Evolutionary conservation across 2,888 invertebrate species (phyloP), one percentile per base, ranked within the genome.

Genomic region (Torymus tubicola): DNA sequence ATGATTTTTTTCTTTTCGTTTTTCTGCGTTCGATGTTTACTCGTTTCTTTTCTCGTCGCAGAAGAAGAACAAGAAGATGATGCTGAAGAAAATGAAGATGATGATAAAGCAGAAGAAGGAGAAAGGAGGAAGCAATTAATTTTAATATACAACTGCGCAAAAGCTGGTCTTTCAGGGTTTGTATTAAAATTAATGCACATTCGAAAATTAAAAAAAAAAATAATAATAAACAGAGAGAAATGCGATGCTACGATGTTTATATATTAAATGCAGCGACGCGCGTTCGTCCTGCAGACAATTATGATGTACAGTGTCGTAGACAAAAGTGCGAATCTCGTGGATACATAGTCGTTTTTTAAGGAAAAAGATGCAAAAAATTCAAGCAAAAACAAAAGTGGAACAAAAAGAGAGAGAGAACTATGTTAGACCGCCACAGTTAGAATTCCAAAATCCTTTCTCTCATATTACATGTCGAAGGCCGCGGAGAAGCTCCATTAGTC

Each of bases 91-190:
- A 4, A 74, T 58, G 65, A 64, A 63, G 24, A 78, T 4, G 53
- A n/a, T 11, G 50, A 21, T 55, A 24, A 53, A 31, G 5, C 2
- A 42, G 42, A 42, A 42, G 42, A 42, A 42, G 42, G 10, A 55
- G 67, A 78, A 50, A 52, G 77, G 77, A 63, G 53, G 77, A 68
- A 42, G 81, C 42, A 84, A 85, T 88, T 87, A 85, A 87, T 88
- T 87, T 87, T 86, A 87, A 86, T 87, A 87, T 85, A 85, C 82
- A 86, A 86, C 86, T 84, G 77, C 78, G 82, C 81, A 82, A 86
- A 85, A 87, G 88, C 88, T 88, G 88, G 88, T 80, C 88, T 88
- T 87, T 86, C 84, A 83, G 81, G 82, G 85, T 86, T 86, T 85
- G 81, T 86, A 86, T 87, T 87, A 85, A 86, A 87, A 87, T 88